phyloP scores from a whole-genome alignment of 2,888 invertebrate species.

The Callyntrura guangdongensis region DNA sequence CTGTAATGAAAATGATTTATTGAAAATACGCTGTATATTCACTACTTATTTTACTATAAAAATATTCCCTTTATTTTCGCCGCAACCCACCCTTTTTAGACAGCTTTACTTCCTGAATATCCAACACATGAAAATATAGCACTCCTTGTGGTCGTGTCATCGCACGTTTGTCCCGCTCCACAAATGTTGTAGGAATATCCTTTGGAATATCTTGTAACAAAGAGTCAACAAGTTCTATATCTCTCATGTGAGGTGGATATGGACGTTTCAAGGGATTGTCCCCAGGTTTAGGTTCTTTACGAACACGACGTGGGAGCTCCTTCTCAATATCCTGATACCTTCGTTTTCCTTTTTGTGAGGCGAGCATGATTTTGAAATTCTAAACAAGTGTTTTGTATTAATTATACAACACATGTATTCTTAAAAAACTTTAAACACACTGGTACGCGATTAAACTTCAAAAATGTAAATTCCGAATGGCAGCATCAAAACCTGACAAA shows the following conservation, averaged over 20 bases:
- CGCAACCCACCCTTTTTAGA: constrained; percentile 65
- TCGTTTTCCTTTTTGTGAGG: background rate
- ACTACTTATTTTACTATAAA: no score
- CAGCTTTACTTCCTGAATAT: constrained; percentile 70
- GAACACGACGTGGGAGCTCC: constrained; percentile 66
- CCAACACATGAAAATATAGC: constrained; percentile 79
- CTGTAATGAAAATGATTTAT: constrained; percentile 35
- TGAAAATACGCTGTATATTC: background rate
- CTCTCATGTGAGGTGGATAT: constrained; percentile 64
- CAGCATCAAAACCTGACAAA: no score
- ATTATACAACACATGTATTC: no score
- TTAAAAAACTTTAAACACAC: no score
- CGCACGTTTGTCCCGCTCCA: constrained; percentile 67
- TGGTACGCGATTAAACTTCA: no score
- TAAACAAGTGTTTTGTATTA: no score
- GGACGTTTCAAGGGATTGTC: constrained; percentile 76
- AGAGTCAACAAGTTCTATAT: constrained; percentile 58
- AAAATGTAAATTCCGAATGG: no score
- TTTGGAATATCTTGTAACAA: constrained; percentile 36
- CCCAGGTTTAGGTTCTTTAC: constrained; percentile 69
- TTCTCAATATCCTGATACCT: constrained; percentile 64
- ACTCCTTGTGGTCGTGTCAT: constrained; percentile 77
- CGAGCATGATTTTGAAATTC: background rate
- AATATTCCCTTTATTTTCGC: background rate
- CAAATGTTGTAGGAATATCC: constrained; percentile 60